A percentile compares a stretch with the other conserved stretches of the same genome.
These are phyloP conservation scores for Crocidura indochinensis DNA, from an alignment of 2,797 vertebrate species.

Conservation along the genomic window DNA sequence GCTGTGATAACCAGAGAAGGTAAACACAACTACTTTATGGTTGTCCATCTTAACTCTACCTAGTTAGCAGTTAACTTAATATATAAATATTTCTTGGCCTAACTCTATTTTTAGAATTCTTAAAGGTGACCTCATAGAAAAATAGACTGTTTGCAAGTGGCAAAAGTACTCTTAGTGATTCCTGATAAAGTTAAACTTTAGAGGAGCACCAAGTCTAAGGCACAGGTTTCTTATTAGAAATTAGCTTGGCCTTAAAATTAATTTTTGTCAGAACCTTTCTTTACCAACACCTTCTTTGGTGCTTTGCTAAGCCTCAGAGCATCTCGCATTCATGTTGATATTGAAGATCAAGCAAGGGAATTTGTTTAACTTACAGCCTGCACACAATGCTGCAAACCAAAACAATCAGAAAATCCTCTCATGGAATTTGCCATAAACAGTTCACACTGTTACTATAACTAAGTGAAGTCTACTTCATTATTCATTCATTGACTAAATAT, in stretches of 20 bases:
- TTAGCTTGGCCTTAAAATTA: slow-evolving; percentile 31
- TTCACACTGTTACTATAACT: not conserved
- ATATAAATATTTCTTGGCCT: slow-evolving; percentile 51
- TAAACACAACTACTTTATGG: too few relatives aligned
- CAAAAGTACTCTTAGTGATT: not conserved
- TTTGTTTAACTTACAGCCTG: not conserved
- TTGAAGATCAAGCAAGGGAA: slow-evolving; percentile 27
- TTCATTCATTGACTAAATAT: slow-evolving; percentile 3
- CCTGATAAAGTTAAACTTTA: not conserved
- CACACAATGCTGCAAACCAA: not conserved
- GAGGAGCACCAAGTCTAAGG: not conserved
- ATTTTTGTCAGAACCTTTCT: slow-evolving; percentile 27
- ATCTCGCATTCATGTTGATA: slow-evolving; percentile 54
- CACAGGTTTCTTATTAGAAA: not conserved
- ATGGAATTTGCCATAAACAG: not conserved
- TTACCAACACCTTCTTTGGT: not conserved
- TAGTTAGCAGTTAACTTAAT: slow-evolving; percentile 49
- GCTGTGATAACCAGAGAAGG: too few relatives aligned
- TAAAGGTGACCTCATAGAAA: slow-evolving; percentile 14
- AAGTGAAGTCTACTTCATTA: not conserved
- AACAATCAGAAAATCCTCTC: not conserved
- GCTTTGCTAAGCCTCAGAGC: slow-evolving; percentile 44
- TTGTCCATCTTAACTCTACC: too few relatives aligned
- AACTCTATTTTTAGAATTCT: slow-evolving; percentile 47
- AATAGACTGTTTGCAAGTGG: not conserved